These are phyloP conservation scores for Pterostichus madidus DNA, from an alignment of 2,888 invertebrate species.

Conservation along the genomic window DNA sequence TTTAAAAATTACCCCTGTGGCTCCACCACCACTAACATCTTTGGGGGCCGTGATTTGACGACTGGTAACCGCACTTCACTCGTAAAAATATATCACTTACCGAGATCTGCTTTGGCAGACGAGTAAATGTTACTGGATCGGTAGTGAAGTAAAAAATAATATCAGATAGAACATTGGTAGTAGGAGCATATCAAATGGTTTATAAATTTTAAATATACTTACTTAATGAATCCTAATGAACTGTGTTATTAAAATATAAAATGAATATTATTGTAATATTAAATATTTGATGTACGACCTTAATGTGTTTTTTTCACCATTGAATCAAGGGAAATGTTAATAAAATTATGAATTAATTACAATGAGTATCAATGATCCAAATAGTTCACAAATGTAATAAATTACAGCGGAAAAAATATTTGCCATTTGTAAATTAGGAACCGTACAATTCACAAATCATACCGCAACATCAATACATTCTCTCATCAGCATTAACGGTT, in stretches of 20 bases:
- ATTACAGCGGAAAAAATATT: slow-evolving; percentile 10
- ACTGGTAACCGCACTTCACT: too few relatives aligned
- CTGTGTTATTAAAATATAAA: slow-evolving; percentile 32
- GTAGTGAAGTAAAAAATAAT: too few relatives aligned
- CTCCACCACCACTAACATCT: too few relatives aligned
- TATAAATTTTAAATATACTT: not conserved
- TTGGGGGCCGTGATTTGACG: too few relatives aligned
- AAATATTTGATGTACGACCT: slow-evolving; percentile 1
- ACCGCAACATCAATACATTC: slow-evolving; percentile 45
- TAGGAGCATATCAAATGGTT: too few relatives aligned
- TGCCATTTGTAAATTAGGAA: slow-evolving; percentile 32
- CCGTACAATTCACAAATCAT: slow-evolving; percentile 47
- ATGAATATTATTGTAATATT: slow-evolving; percentile 4
- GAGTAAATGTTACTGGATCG: too few relatives aligned
- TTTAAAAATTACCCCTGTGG: too few relatives aligned
- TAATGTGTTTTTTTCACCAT: not conserved
- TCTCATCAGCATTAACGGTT: slow-evolving; percentile 47
- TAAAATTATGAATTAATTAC: slow-evolving; percentile 15
- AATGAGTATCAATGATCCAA: not conserved
- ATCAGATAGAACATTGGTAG: too few relatives aligned
- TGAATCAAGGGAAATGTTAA: not conserved
- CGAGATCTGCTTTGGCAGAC: too few relatives aligned
- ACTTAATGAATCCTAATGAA: slow-evolving; percentile 19
- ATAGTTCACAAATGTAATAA: slow-evolving; percentile 3
- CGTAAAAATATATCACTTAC: too few relatives aligned